Evolutionary conservation across 2,113 vertebrate species (phyloP).

Genomic region (Lynx canadensis): DNA sequence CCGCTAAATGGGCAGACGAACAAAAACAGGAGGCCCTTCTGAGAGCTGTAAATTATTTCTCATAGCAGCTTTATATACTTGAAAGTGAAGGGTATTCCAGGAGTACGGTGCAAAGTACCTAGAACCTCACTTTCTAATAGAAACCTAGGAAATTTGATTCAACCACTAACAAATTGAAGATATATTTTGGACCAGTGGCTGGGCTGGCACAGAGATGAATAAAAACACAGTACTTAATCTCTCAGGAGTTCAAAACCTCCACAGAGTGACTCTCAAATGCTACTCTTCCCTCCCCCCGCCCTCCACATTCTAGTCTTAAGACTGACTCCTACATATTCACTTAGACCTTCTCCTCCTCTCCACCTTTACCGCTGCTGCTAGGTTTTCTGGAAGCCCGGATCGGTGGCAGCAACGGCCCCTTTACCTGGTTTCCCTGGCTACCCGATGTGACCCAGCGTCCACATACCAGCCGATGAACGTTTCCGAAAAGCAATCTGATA

Average conservation of each 20-base stretch:
- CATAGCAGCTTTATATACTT: conserved; percentile 69
- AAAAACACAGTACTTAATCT: conserved; percentile 22
- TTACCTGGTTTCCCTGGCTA: neutral
- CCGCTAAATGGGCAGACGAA: conserved; percentile 58
- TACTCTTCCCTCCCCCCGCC: neutral
- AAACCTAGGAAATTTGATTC: conserved; percentile 46
- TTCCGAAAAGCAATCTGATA: neutral
- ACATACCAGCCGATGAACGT: neutral
- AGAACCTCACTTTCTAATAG: conserved; percentile 36
- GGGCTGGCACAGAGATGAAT: conserved; percentile 7
- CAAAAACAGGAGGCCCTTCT: conserved; percentile 67
- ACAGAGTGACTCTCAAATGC: neutral
- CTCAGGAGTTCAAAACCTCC: neutral
- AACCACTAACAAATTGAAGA: conserved; percentile 35
- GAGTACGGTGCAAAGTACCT: neutral
- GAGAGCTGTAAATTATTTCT: conserved; percentile 66
- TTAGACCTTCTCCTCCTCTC: neutral
- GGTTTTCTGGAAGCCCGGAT: neutral
- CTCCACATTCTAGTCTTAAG: neutral
- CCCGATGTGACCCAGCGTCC: neutral
- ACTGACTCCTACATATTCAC: neutral
- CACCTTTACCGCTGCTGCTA: neutral
- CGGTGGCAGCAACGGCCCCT: neutral
- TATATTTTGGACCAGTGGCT: conserved; percentile 35
- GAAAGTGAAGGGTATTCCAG: conserved; percentile 59